Conservation (phyloP, 2,888 invertebrate species). For the Erannis defoliaria region DNA sequence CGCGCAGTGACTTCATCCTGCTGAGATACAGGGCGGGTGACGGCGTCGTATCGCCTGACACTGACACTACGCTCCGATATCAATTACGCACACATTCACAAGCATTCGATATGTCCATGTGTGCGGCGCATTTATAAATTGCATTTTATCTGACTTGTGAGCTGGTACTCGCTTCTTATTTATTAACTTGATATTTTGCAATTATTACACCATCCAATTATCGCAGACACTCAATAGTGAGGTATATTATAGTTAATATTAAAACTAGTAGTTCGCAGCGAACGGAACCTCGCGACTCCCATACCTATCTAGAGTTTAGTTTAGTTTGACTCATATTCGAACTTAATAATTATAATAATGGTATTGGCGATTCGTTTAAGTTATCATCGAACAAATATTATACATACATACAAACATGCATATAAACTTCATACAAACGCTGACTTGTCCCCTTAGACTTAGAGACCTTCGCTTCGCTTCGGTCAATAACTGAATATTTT, state of each 20-base stretch:
- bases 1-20: conserved; percentile 24
- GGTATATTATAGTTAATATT: background rate
- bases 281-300: no score
- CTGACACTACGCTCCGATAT: conserved; percentile 15
- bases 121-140: conserved; percentile 14
- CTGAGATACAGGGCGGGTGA: background rate
- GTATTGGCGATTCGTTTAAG: no score
- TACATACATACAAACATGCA: no score
- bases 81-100: conserved; percentile 10
- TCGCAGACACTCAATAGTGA: background rate
- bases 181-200: conserved; percentile 14
- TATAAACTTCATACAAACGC: no score
- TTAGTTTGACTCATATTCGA: no score
- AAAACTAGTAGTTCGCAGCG: no score
- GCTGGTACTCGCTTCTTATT: conserved; percentile 14
- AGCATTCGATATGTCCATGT: conserved; percentile 7
- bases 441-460: no score
- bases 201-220: background rate
- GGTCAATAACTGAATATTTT: no score
- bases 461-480: no score
- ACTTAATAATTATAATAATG: no score
- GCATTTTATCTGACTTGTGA: conserved; percentile 20
- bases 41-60: conserved; percentile 19
- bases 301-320: no score
- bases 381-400: no score